Percentiles rank a stretch among this genome's conserved stretches.
phyloP scores from a whole-genome alignment of 2,888 invertebrate species.

The Vesta saturnalis region DNA sequence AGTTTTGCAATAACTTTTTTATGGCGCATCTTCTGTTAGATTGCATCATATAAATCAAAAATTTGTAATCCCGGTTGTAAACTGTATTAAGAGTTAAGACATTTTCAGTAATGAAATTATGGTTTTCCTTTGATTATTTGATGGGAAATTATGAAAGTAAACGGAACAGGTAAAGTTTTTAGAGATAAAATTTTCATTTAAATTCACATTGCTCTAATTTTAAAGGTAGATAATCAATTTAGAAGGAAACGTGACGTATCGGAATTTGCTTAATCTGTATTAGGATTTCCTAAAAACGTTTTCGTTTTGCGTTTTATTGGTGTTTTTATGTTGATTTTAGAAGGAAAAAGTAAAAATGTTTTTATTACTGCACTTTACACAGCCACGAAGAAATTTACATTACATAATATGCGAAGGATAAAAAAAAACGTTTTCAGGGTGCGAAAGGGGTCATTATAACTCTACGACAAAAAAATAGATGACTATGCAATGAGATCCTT shows the following conservation, averaged over 20 bases:
- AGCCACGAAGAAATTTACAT: too few species aligned
- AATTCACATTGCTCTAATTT: conserved; percentile 36
- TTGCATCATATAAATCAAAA: conserved; percentile 4
- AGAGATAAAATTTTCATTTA: conserved; percentile 29
- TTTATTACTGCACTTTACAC: too few species aligned
- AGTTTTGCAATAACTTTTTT: not conserved
- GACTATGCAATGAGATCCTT: too few species aligned
- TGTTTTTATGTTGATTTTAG: conserved; percentile 1
- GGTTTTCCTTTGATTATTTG: not conserved
- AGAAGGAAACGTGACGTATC: conserved; percentile 33
- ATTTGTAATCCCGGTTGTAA: not conserved
- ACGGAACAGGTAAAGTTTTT: conserved; percentile 31
- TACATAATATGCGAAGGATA: too few species aligned
- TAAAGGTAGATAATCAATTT: conserved; percentile 39
- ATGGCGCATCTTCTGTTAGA: too few species aligned
- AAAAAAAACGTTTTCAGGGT: too few species aligned
- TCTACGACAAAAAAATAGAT: too few species aligned
- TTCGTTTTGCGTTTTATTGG: conserved; percentile 12
- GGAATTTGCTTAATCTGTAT: conserved; percentile 36
- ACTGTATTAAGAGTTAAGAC: too few species aligned
- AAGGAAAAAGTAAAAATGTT: too few species aligned
- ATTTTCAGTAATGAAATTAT: not conserved
- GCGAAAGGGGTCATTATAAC: too few species aligned
- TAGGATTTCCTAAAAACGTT: conserved; percentile 29
- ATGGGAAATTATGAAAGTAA: not conserved